phyloP scores from a whole-genome alignment of 2,113 vertebrate species.

The Paramormyrops kingsleyae region DNA sequence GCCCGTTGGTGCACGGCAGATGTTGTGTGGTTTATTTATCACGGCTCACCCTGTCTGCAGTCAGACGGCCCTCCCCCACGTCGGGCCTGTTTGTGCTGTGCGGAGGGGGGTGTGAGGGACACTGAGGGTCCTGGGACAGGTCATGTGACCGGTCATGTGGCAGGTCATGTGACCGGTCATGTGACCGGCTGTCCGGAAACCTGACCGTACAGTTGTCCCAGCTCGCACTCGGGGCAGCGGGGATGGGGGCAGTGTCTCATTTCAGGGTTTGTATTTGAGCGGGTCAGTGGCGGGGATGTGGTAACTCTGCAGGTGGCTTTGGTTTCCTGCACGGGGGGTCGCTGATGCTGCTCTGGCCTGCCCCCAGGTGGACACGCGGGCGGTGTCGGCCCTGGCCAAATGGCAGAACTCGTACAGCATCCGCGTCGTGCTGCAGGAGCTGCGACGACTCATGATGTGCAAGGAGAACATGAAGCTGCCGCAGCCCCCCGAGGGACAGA shows the following conservation, averaged over 20 bases:
- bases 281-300: not conserved
- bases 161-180: not conserved
- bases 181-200: not conserved
- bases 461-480: slow-evolving; percentile 81
- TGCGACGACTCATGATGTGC: slow-evolving; percentile 73
- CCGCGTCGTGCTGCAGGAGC: slow-evolving; percentile 73
- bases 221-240: not conserved
- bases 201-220: not conserved
- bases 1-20: not conserved
- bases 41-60: not conserved
- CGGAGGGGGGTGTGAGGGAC: not conserved
- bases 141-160: no score
- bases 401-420: slow-evolving; percentile 81
- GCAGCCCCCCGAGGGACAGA: slow-evolving; percentile 78
- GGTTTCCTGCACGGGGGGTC: not conserved
- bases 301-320: not conserved
- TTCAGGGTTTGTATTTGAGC: not conserved
- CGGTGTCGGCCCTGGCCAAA: slow-evolving; percentile 74
- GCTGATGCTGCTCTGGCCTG: not conserved
- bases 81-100: not conserved
- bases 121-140: not conserved
- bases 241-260: not conserved
- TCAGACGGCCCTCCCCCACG: not conserved
- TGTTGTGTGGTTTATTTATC: not conserved
- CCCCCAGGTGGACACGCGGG: slow-evolving; percentile 72